Base-by-base conservation (phyloP, 2,113 vertebrate genomes). In the Corapipo altera region DNA sequence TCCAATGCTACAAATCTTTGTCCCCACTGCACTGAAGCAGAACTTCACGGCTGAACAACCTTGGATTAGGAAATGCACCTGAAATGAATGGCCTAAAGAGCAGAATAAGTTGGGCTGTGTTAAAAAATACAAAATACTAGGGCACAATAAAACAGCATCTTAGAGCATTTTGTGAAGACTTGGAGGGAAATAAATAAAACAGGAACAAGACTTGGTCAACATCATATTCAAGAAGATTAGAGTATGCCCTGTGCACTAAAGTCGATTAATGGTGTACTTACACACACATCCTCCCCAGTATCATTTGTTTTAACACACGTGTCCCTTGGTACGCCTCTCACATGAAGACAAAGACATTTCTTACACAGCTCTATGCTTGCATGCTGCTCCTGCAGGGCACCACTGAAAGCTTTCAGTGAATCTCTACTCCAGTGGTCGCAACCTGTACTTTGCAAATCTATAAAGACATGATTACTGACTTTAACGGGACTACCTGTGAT, bases 31-130 rank as follows among this genome's bases (percentile, higher is more conserved):
- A 54, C 11, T 48, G 55, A 80, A 81, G 24, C 26, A 77, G 39
- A 93, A 54, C 16, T 59, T 91, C 27, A 72, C 3, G 5, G 32
- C 77, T 78, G 7, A 77, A 72, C 15, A 61, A 43, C 8, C 7
- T 15, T 0, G 0, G 4, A 59, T 20, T 12, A 81, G 0, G 1
- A 92, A 84, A 51, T 1, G 1, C 16, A 75, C 2, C 19, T 44
- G 37, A 89, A 93, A 65, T 12, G 2, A 61, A 88, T 71, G 55
- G 23, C 27, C 9, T 23, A 20, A 9, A 84, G 11, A 81, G 16
- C 32, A 83, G 66, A 88, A 70, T 1, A 76, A 18, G 12, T 32
- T 33, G 7, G 8, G 39, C 8, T 28, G 11, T 4, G 5, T 52
- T 39, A 13, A 62, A 61, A 76, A 37, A 27, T 33, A 59, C 24